Evolutionary conservation across 37 sponge, comb jelly and placozoan species (phyloP), one percentile per base, ranked within the genome.

Genomic region (Spongilla lacustris): DNA sequence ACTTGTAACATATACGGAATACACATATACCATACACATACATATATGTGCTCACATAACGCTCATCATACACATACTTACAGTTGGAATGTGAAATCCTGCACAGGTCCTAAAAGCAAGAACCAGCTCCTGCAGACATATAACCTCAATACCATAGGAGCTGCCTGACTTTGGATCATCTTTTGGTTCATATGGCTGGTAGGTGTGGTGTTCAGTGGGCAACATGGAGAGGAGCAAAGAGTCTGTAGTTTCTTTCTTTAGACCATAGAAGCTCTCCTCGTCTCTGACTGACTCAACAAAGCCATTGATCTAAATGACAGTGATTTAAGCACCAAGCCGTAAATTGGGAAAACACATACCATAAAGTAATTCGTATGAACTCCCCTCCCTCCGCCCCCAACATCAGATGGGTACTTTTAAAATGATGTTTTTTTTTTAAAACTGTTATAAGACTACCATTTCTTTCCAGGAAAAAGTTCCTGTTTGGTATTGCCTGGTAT

Each of bases 181-280:
- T 24, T 68, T 49, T 0, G 3, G 32, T 13, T 77, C 27, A 27
- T 29, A 50, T 30, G 29, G 46, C 38, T 68, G 27, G 30, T 76
- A 85, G 13, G 46, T 67, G 48, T 73, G 46, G 11, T 72, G 77
- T 2, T 80, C 22, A 46, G 80, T 79, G 69, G 93, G 93, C 70
- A 93, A 84, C 33, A 93, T 8, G 50, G 77, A 74, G 30, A 93
- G 75, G 19, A 89, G 68, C 14, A 89, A 79, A 25, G 93, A 93
- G 81, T 86, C 72, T 21, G 86, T 71, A 4, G 90, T 93, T 50
- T 93, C 93, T 66, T 78, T 32, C 46, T 86, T 75, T 3, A 83
- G 66, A 21, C 93, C 93, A 80, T 93, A 93, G 28, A 93, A 68
- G 33, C 84, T 86, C 26, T 68, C 23, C 22, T 25, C 0, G 6